These are phyloP conservation scores for Hippocampus kuda DNA, from an alignment of 2,797 vertebrate genomes.

Conservation along the genomic window DNA sequence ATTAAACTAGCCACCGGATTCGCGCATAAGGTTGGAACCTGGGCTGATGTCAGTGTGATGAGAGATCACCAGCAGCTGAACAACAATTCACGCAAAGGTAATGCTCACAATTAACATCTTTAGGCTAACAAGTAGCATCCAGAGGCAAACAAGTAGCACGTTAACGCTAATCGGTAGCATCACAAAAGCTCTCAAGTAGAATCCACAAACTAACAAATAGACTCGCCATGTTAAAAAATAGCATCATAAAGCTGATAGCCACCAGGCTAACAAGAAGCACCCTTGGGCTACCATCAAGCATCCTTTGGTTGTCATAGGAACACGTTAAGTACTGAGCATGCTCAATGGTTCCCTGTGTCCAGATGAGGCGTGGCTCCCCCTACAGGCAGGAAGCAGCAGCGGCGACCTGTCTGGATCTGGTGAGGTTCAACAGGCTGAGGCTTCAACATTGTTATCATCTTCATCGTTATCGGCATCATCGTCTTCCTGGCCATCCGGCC, in stretches of 20 bases:
- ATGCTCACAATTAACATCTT: neutral
- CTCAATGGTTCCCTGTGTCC: slow-evolving; percentile 1
- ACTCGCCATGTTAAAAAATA: no score
- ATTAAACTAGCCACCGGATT: slow-evolving; percentile 68
- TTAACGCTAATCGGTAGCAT: no score
- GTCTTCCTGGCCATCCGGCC: slow-evolving; percentile 6
- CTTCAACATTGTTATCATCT: neutral
- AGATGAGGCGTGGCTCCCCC: slow-evolving; percentile 45
- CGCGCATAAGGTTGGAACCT: slow-evolving; percentile 48
- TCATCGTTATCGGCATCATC: neutral
- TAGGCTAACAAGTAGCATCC: neutral
- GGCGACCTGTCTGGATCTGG: slow-evolving; percentile 39
- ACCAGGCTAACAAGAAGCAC: neutral
- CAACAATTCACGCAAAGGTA: slow-evolving; percentile 21
- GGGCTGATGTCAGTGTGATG: slow-evolving; percentile 74
- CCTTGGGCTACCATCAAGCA: neutral
- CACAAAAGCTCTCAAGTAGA: no score
- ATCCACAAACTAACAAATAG: no score
- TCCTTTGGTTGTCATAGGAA: neutral
- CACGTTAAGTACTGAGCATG: neutral
- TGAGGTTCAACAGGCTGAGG: slow-evolving; percentile 57
- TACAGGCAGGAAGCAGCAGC: slow-evolving; percentile 41
- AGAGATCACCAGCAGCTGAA: slow-evolving; percentile 57
- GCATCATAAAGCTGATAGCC: no score
- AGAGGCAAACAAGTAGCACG: no score